A percentile compares a stretch with the other conserved stretches of the same genome.
Evolutionary conservation across 2,113 vertebrate species (phyloP).

Genomic region (Thunnus maccoyii): DNA sequence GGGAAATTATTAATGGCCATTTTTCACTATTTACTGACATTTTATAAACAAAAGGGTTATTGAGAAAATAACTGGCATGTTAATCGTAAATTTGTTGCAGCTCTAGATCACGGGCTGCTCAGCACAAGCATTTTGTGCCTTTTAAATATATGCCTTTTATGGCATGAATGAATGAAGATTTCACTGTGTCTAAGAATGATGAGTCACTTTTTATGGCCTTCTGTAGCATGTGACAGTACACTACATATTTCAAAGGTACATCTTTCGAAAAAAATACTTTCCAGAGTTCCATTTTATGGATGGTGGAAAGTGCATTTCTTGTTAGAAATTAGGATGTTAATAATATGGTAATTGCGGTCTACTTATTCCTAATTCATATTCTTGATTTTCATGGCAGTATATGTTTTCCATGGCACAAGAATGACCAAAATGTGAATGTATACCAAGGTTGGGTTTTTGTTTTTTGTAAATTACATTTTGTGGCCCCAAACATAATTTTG

Average conservation of each 20-base stretch:
- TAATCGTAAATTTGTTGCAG: neutral
- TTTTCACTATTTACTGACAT: too few relatives aligned
- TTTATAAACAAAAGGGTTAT: too few relatives aligned
- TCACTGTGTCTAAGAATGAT: neutral
- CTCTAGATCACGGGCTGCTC: neutral
- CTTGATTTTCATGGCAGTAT: constrained; percentile 4
- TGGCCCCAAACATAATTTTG: neutral
- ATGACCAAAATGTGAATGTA: neutral
- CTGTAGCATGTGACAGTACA: neutral
- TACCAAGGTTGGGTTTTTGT: neutral
- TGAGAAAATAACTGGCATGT: too few relatives aligned
- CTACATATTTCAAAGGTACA: too few relatives aligned
- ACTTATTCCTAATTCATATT: neutral
- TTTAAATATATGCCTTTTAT: neutral
- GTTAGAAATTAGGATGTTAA: neutral
- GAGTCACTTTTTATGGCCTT: neutral
- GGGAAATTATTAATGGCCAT: too few relatives aligned
- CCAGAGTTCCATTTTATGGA: neutral
- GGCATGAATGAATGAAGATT: neutral
- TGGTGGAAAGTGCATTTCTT: too few relatives aligned
- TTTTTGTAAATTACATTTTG: constrained; percentile 4
- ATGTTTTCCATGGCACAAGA: neutral
- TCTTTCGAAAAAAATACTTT: too few relatives aligned
- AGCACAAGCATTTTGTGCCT: neutral
- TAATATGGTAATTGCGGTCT: neutral